Base-by-base conservation (phyloP, 2,888 invertebrate species). In the Seira musarum region DNA sequence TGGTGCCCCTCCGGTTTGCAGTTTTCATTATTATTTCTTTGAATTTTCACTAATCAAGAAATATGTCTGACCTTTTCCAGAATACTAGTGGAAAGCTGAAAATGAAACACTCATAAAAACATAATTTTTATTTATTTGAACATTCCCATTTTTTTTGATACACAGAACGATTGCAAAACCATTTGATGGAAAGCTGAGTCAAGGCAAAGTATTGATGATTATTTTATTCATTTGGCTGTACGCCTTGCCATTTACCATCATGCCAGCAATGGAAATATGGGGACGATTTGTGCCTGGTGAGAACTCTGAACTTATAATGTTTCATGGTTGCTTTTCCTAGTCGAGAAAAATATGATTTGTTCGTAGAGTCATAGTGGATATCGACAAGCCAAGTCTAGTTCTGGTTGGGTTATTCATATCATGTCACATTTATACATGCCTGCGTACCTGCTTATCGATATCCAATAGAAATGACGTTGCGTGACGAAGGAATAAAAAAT, bases 151-250 rank as follows among this genome's bases (percentile, higher is more conserved):
- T n/a, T 60, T 60, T 60, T 6, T 17, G 17, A 68, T 25, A 72
- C 64, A 61, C 87, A 93, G 93, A 84, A 93, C 95, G 0, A 96
- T 96, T 84, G 94, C 95, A 0, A 91, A 93, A 57, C 96, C 96
- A 2, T 91, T 96, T 85, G 95, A 95, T 88, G 95, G 95, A 1
- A 94, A 95, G 88, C 89, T 96, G 86, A 94, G 94, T 0, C 91
- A 91, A 68, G 93, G 93, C n/a, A 95, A 95, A 89, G 95, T 94
- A 0, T 88, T 95, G 64, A 88, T 94, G 61, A 93, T 96, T 91
- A 92, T 95, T 17, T 88, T 92, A 0, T 90, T 93, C 67, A 91
- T 94, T 80, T 96, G 95, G 93, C 88, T 40, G 49, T 96, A 95
- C 88, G 91, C 93, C 0, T 91, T 94, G n/a, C 96, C 96, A 0